Percentiles rank a stretch among this genome's conserved stretches.
These are phyloP conservation scores for Xylota sylvarum DNA, from an alignment of 2,888 invertebrate genomes.

Conservation along the genomic window DNA sequence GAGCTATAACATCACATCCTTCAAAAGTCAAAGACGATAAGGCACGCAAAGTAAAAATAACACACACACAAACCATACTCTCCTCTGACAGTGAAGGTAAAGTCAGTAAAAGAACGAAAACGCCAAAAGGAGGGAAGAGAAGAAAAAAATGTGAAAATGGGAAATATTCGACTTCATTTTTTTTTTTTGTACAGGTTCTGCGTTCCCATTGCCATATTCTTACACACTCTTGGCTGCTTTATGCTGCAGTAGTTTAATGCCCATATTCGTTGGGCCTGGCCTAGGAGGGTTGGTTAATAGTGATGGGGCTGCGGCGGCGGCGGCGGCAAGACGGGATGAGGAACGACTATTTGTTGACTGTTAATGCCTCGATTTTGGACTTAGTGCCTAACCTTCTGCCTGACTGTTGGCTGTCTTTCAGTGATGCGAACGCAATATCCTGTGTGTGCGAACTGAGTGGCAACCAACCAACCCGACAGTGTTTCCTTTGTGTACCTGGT, in stretches of 20 bases:
- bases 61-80: slow-evolving; percentile 44
- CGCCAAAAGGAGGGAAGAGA: slow-evolving; percentile 34
- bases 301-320: neutral
- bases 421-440: slow-evolving; percentile 75
- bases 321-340: neutral
- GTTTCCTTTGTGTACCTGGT: slow-evolving; percentile 70
- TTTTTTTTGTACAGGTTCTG: slow-evolving; percentile 68
- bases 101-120: slow-evolving; percentile 42
- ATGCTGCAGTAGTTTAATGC: slow-evolving; percentile 67
- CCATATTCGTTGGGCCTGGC: slow-evolving; percentile 62
- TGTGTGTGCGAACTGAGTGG: slow-evolving; percentile 38
- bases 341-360: slow-evolving; percentile 68
- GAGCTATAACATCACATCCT: slow-evolving; percentile 74
- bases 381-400: slow-evolving; percentile 54
- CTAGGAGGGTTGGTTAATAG: slow-evolving; percentile 10
- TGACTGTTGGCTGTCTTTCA: slow-evolving; percentile 55
- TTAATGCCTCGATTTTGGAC: slow-evolving; percentile 72
- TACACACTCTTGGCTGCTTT: slow-evolving; percentile 49
- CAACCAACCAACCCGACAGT: slow-evolving; percentile 48
- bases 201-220: slow-evolving; percentile 73
- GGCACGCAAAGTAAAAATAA: slow-evolving; percentile 77
- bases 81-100: slow-evolving; percentile 60
- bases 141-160: slow-evolving; percentile 53
- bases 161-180: slow-evolving; percentile 46
- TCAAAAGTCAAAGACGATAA: slow-evolving; percentile 77